Evolutionary conservation across 2,888 invertebrate genomes (phyloP).

Genomic region (Pyralis farinalis): DNA sequence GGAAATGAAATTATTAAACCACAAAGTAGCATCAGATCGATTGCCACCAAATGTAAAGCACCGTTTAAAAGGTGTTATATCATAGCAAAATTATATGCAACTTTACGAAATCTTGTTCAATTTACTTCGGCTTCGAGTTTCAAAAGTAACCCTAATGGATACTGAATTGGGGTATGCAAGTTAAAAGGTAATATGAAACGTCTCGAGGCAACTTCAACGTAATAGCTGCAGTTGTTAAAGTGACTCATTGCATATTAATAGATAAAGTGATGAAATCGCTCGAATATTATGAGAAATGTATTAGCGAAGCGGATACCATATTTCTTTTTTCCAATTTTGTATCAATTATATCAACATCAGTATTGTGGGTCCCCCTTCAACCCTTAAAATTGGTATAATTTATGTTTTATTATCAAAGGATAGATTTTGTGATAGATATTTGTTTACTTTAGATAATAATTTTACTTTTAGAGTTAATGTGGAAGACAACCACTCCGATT

Average conservation of each 20-base stretch:
- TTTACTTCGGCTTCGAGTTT: too few relatives aligned
- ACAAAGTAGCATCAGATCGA: too few relatives aligned
- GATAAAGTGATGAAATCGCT: conserved; percentile 6
- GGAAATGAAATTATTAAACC: too few relatives aligned
- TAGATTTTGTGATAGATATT: conserved; percentile 69
- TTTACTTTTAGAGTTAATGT: conserved; percentile 34
- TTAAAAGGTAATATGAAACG: too few relatives aligned
- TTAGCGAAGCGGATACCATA: background rate
- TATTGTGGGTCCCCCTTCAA: conserved; percentile 32
- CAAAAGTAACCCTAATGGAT: too few relatives aligned
- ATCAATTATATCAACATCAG: conserved; percentile 32
- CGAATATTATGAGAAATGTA: conserved; percentile 5
- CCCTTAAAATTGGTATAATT: conserved; percentile 24
- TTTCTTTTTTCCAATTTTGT: conserved; percentile 1
- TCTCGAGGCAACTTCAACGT: too few relatives aligned
- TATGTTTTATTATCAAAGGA: conserved; percentile 32
- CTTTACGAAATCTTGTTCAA: too few relatives aligned
- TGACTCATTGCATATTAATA: conserved; percentile 8
- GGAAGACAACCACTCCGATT: conserved; percentile 28
- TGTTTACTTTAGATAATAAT: conserved; percentile 57
- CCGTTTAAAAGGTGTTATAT: too few relatives aligned
- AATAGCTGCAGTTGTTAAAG: too few relatives aligned
- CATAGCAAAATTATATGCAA: too few relatives aligned
- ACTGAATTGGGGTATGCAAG: too few relatives aligned
- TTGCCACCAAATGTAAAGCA: too few relatives aligned